Conservation (phyloP, 2,797 vertebrate genomes). For the Darevskia mixta region DNA sequence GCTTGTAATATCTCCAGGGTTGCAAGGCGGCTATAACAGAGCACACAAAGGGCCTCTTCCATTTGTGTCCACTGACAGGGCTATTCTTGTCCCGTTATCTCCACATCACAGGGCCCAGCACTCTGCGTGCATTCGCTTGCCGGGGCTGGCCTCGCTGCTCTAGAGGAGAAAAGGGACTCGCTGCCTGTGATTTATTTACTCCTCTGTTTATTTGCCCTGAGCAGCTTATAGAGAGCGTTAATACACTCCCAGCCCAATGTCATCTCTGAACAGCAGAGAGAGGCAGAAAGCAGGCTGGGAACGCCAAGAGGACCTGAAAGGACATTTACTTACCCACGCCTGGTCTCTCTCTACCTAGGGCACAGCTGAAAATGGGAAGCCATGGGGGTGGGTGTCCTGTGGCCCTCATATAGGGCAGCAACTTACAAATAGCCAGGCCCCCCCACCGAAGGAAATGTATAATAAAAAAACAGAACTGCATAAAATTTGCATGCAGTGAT, state of each 20-base stretch:
- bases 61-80: background rate
- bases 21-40: slow-evolving; percentile 12
- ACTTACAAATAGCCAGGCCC: background rate
- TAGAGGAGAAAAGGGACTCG: background rate
- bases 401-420: background rate
- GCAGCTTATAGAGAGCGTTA: slow-evolving; percentile 2
- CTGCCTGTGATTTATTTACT: slow-evolving; percentile 24
- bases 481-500: too few relatives aligned
- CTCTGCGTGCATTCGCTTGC: background rate
- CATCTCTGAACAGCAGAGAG: background rate
- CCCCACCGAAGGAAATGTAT: too few relatives aligned
- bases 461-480: too few relatives aligned
- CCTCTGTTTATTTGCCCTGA: slow-evolving; percentile 12
- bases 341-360: background rate
- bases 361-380: background rate
- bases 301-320: background rate
- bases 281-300: background rate
- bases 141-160: background rate
- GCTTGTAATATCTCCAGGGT: background rate
- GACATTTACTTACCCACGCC: background rate
- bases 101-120: background rate
- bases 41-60: background rate
- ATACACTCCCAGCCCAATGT: background rate
- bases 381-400: background rate
- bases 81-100: slow-evolving; percentile 11